Conservation (phyloP, 2,888 invertebrate genomes). For the Stegophylla sp. region DNA sequence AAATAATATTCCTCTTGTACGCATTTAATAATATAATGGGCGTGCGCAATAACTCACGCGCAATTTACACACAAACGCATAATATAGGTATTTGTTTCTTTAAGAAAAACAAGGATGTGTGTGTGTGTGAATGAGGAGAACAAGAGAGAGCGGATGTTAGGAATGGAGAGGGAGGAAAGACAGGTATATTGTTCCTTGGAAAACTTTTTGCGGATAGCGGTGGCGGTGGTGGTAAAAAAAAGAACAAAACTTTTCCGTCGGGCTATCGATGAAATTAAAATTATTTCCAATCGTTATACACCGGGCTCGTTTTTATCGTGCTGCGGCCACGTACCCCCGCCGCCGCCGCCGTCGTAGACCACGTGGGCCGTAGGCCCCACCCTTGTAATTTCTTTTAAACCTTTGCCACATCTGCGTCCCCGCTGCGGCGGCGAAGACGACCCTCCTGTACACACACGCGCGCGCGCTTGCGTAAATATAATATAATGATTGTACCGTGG, state of each 20-base stretch:
- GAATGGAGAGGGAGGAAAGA: neutral
- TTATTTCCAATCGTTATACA: slow-evolving; percentile 47
- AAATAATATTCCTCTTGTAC: neutral
- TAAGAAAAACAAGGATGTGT: neutral
- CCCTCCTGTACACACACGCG: neutral
- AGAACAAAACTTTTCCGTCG: slow-evolving; percentile 32
- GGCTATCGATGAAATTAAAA: slow-evolving; percentile 53
- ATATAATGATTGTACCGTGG: slow-evolving; percentile 22
- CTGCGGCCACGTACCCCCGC: neutral
- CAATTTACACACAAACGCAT: neutral
- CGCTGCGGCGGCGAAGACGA: slow-evolving; percentile 10
- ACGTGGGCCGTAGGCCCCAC: slow-evolving; percentile 31
- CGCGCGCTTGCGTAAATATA: neutral
- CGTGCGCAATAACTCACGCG: slow-evolving; percentile 18
- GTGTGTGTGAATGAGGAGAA: neutral
- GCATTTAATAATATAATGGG: slow-evolving; percentile 34
- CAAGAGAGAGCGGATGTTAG: neutral
- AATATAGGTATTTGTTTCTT: no score
- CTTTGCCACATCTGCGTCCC: slow-evolving; percentile 28
- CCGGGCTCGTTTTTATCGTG: neutral
- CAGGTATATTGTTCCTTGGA: neutral
- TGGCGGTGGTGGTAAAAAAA: no score
- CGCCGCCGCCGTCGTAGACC: no score
- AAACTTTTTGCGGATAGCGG: slow-evolving; percentile 4
- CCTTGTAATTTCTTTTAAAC: slow-evolving; percentile 38